A percentile compares a stretch with the other conserved stretches of the same genome.
These are phyloP conservation scores for Aptenodytes forsteri DNA, from an alignment of 2,113 vertebrate species.

Conservation along the genomic window DNA sequence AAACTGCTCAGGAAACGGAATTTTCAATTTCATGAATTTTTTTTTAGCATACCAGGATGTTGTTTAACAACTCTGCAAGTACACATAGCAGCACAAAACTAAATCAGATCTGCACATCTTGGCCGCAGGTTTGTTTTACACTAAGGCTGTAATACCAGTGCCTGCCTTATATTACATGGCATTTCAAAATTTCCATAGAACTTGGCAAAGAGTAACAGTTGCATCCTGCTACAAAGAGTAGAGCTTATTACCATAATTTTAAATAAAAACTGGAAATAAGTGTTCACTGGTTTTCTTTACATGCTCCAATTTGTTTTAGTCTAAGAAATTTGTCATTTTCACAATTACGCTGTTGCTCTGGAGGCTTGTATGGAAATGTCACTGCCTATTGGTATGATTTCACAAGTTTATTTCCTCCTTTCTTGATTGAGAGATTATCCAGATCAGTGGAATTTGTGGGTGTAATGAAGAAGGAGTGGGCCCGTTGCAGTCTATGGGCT, in stretches of 20 bases:
- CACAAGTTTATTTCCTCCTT: background rate
- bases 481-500: accelerated
- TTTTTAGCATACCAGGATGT: background rate
- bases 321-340: background rate
- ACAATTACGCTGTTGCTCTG: background rate
- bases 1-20: background rate
- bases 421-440: background rate
- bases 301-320: background rate
- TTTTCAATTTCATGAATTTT: background rate
- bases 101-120: background rate
- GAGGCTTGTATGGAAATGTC: background rate
- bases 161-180: background rate
- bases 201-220: background rate
- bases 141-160: background rate
- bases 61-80: background rate
- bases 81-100: background rate
- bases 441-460: background rate
- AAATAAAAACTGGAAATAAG: background rate
- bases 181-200: background rate
- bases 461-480: background rate
- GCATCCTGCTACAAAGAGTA: background rate
- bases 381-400: background rate
- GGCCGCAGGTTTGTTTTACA: background rate
- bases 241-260: background rate
- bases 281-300: background rate